A percentile compares a stretch with the other conserved stretches of the same genome.
Evolutionary conservation across 2,888 invertebrate species (phyloP).

Genomic region (Cephus pygmeus): DNA sequence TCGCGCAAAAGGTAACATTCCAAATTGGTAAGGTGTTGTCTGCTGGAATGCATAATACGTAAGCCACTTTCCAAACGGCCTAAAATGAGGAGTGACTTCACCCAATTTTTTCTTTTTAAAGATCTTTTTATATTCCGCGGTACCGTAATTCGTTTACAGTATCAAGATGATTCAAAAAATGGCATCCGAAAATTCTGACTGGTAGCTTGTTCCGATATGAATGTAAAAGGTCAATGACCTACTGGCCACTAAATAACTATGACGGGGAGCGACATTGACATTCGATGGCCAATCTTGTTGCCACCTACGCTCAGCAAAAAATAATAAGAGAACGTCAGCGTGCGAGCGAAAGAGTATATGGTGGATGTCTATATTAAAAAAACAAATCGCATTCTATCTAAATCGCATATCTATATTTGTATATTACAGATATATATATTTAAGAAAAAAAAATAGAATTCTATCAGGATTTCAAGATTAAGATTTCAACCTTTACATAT

Average conservation of each 20-base stretch:
- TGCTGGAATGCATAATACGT: background rate
- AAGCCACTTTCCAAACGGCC: background rate
- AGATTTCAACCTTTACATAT: background rate
- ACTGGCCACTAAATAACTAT: conserved; percentile 15
- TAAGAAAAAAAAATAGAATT: too few species aligned
- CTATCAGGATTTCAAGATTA: too few species aligned
- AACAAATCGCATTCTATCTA: background rate
- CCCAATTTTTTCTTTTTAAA: background rate
- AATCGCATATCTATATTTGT: too few species aligned
- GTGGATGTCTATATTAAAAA: background rate
- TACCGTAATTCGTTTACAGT: background rate
- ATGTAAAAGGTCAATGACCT: conserved; percentile 23
- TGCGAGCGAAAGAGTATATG: background rate
- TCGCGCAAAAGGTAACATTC: background rate
- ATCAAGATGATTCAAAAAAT: background rate
- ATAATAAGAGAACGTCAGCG: background rate
- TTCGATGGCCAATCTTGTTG: conserved; percentile 19
- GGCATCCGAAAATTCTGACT: background rate
- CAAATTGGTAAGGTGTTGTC: background rate
- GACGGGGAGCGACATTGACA: conserved; percentile 29
- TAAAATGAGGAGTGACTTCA: background rate
- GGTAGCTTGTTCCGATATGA: background rate
- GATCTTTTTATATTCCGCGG: background rate
- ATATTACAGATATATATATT: too few species aligned
- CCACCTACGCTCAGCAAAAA: conserved; percentile 13